Percentiles rank a stretch among this genome's conserved stretches.
Conservation (phyloP, 2,888 invertebrate species). For the Zaprionus bogoriensis region DNA sequence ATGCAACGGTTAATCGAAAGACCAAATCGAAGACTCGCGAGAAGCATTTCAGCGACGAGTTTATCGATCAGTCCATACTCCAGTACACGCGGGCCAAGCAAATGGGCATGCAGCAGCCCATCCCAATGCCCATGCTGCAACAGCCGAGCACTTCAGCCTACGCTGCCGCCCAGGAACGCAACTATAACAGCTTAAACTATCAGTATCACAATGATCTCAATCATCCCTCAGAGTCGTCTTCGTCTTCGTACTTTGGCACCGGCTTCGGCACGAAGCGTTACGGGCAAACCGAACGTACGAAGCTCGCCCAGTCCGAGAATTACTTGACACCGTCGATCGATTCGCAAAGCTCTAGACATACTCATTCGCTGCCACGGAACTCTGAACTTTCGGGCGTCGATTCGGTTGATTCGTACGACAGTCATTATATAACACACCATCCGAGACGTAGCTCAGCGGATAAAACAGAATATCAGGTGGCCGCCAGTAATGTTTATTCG, state of each 20-base stretch:
- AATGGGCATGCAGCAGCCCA: conserved; percentile 55
- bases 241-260: conserved; percentile 81
- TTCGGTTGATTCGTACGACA: conserved; percentile 83
- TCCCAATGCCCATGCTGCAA: conserved; percentile 45
- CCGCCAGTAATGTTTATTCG: conserved; percentile 85
- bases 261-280: conserved; percentile 77
- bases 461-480: conserved; percentile 85
- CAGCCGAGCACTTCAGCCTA: conserved; percentile 60
- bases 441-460: conserved; percentile 75
- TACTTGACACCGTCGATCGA: conserved; percentile 81
- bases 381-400: conserved; percentile 82
- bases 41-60: conserved; percentile 82
- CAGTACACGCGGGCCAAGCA: conserved; percentile 80
- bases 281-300: conserved; percentile 66
- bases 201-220: conserved; percentile 81
- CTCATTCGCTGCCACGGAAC: conserved; percentile 81
- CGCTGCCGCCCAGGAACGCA: conserved; percentile 65
- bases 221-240: conserved; percentile 81
- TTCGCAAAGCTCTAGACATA: conserved; percentile 81
- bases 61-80: conserved; percentile 82
- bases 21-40: conserved; percentile 81
- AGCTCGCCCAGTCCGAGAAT: conserved; percentile 80
- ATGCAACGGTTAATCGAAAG: conserved; percentile 83
- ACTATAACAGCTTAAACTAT: conserved; percentile 70
- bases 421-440: conserved; percentile 82